These are phyloP conservation scores for Dusona sp. DNA, from an alignment of 2,888 invertebrate species.

Conservation along the genomic window DNA sequence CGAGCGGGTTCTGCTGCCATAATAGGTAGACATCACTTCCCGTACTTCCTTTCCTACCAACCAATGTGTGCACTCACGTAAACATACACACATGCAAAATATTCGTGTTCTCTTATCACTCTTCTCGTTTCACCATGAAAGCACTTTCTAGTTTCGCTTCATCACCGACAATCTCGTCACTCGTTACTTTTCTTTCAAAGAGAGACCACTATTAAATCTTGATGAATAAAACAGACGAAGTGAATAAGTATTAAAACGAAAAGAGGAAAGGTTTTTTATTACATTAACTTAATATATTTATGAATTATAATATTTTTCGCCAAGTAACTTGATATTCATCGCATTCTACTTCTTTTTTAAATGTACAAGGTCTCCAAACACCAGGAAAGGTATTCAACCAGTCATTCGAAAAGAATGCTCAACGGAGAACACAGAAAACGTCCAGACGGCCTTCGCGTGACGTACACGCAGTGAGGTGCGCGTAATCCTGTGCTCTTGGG, in stretches of 20 bases:
- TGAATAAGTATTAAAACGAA: background rate
- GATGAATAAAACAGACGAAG: background rate
- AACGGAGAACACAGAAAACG: conserved; percentile 34
- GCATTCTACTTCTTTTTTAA: background rate
- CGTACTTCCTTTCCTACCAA: conserved; percentile 57
- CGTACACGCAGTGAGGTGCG: conserved; percentile 64
- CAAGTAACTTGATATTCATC: background rate
- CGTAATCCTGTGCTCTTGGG: conserved; percentile 57
- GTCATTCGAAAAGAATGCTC: conserved; percentile 65
- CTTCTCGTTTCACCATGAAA: conserved; percentile 34
- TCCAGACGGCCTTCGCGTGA: conserved; percentile 68
- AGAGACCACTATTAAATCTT: background rate
- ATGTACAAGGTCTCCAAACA: conserved; percentile 36
- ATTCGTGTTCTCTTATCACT: conserved; percentile 44
- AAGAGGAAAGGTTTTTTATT: background rate
- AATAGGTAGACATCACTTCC: conserved; percentile 81
- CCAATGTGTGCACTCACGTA: background rate
- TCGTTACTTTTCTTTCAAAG: background rate
- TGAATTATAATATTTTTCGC: background rate
- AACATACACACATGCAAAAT: background rate
- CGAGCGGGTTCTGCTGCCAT: conserved; percentile 82
- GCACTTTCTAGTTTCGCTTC: conserved; percentile 20
- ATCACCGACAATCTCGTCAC: background rate
- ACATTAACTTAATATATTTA: background rate
- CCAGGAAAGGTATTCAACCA: conserved; percentile 44